A percentile compares a stretch with the other conserved stretches of the same genome.
Evolutionary conservation across 2,888 invertebrate genomes (phyloP).

Genomic region (Andrena fulva): DNA sequence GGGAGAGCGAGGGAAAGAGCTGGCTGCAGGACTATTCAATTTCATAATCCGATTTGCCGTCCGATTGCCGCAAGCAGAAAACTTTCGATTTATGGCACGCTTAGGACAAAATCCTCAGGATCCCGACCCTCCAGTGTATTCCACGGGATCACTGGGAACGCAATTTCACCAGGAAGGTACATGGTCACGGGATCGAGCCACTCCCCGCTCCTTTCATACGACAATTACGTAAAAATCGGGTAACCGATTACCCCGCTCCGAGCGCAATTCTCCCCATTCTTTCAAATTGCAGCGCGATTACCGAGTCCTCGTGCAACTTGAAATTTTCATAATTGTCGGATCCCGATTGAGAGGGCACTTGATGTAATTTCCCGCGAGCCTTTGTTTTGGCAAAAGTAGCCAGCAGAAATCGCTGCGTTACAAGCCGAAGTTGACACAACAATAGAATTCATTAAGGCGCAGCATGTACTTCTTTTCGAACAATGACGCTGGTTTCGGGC

Average conservation of each 20-base stretch:
- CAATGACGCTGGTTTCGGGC: constrained; percentile 7
- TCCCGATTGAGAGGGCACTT: not conserved
- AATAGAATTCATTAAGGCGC: not conserved
- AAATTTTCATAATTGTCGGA: not conserved
- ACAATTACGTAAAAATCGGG: constrained; percentile 55
- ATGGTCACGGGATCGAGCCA: constrained; percentile 38
- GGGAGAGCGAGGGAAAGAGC: not conserved
- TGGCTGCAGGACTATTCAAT: constrained; percentile 72
- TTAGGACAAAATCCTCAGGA: constrained; percentile 69
- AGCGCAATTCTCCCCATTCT: constrained; percentile 4
- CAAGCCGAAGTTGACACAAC: not conserved
- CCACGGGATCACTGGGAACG: constrained; percentile 55
- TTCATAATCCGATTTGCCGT: constrained; percentile 76
- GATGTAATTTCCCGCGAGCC: not conserved
- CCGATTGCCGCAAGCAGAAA: constrained; percentile 72
- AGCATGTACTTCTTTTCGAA: constrained; percentile 10
- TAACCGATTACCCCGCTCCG: constrained; percentile 31
- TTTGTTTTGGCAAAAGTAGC: not conserved
- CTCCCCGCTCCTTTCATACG: constrained; percentile 16
- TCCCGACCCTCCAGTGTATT: constrained; percentile 38
- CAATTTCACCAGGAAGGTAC: constrained; percentile 62
- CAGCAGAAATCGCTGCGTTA: no score
- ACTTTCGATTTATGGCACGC: constrained; percentile 72
- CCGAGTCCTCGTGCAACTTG: not conserved
- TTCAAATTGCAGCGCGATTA: not conserved